These are phyloP conservation scores for Syndactyla subalaris DNA, from an alignment of 2,797 vertebrate species.

Conservation along the genomic window DNA sequence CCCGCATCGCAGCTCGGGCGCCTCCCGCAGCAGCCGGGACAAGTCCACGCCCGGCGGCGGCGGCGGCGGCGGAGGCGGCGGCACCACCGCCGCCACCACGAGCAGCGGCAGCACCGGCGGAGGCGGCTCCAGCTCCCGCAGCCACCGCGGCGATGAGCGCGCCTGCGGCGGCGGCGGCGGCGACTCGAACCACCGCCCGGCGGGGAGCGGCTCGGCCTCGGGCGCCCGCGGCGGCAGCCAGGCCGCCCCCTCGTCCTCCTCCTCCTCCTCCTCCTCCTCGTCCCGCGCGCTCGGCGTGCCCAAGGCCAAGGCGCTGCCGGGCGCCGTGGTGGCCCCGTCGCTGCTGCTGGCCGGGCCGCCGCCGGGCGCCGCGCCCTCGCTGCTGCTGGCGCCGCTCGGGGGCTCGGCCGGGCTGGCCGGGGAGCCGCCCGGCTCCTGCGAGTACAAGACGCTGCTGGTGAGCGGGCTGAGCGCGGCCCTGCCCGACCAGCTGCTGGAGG, in stretches of 20 bases:
- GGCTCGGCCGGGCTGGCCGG: constrained; percentile 69
- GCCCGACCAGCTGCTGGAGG: constrained; percentile 93
- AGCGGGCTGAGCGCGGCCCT: constrained; percentile 93
- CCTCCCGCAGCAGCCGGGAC: constrained; percentile 68
- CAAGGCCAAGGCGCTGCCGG: constrained; percentile 78
- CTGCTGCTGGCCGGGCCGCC: constrained; percentile 48
- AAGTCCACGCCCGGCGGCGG: constrained; percentile 51
- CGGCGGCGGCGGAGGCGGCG: neutral
- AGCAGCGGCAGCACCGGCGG: neutral
- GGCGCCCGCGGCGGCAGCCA: constrained; percentile 78
- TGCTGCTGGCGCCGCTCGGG: constrained; percentile 79
- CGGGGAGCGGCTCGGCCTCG: constrained; percentile 68
- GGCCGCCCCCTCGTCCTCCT: neutral
- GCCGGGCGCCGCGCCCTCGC: constrained; percentile 70
- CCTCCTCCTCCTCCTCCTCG: constrained; percentile 42
- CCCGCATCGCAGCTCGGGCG: constrained; percentile 75
- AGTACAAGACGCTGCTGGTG: constrained; percentile 95
- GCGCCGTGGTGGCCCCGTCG: constrained; percentile 49
- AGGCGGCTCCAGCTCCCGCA: constrained; percentile 45
- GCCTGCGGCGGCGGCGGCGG: constrained; percentile 72
- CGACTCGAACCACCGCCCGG: constrained; percentile 64
- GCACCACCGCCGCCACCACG: constrained; percentile 4
- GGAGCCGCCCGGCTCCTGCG: constrained; percentile 75
- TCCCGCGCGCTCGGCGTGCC: constrained; percentile 76
- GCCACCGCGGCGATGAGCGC: constrained; percentile 68